A percentile compares a stretch with the other conserved stretches of the same genome.
These are phyloP conservation scores for Siniperca scherzeri DNA, from an alignment of 2,797 vertebrate species.

Conservation along the genomic window DNA sequence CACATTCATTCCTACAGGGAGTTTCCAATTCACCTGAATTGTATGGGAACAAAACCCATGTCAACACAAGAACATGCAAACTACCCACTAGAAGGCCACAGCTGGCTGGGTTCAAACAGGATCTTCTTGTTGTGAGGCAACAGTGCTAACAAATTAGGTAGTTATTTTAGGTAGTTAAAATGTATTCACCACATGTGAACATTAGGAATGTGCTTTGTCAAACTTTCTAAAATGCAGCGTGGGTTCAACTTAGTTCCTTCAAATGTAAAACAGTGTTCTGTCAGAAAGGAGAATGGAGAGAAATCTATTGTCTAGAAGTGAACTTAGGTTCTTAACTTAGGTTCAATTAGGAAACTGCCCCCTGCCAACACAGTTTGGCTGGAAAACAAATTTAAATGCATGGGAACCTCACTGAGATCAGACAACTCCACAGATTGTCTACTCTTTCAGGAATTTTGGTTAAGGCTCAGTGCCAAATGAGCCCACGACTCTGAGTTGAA, in stretches of 20 bases:
- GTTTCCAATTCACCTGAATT: slow-evolving; percentile 8
- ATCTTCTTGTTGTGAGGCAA: neutral
- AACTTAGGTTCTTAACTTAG: slow-evolving; percentile 25
- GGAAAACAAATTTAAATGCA: slow-evolving; percentile 73
- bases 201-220: neutral
- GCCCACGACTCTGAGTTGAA: slow-evolving; percentile 45
- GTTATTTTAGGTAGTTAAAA: neutral
- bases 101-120: neutral
- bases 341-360: slow-evolving; percentile 54
- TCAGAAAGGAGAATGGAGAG: slow-evolving; percentile 15
- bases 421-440: slow-evolving; percentile 54
- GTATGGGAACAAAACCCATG: neutral
- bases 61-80: neutral
- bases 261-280: slow-evolving; percentile 34
- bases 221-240: slow-evolving; percentile 5
- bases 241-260: slow-evolving; percentile 12
- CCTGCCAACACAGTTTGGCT: slow-evolving; percentile 57
- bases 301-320: slow-evolving; percentile 44
- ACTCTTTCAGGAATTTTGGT: slow-evolving; percentile 72
- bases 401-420: slow-evolving; percentile 71
- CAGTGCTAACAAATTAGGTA: neutral
- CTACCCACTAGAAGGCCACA: neutral
- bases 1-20: neutral
- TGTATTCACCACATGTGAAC: neutral
- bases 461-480: slow-evolving; percentile 63